Evolutionary conservation across 2,888 invertebrate genomes (phyloP), one percentile per base, ranked within the genome.

Genomic region (Volucella bombylans): DNA sequence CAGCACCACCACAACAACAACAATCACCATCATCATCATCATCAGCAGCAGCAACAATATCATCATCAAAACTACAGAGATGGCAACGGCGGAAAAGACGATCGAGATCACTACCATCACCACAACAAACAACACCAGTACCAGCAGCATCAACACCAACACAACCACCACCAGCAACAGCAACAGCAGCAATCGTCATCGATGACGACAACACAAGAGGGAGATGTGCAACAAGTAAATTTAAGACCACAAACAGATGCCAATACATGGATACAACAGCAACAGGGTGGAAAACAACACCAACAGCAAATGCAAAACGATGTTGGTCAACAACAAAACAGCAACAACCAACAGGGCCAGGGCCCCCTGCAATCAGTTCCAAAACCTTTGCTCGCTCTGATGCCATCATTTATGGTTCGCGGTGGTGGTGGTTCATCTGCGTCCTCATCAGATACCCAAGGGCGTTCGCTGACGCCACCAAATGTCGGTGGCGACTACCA

Each of bases 341-440:
- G 87, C 78, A 88, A 87, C 89, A 90, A 93, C 92, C 91, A 89
- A 90, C 91, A 89, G 91, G 91, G 88, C 91, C 92, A 93, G 92
- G 92, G 92, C 90, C 92, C 92, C 89, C 93, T 93, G 87, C 91
- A 93, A 76, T 87, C 93, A 85, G 93, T 94, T 87, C 94, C 94
- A 86, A 93, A 94, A 90, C 95, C 95, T 89, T 95, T 94, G 92
- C 94, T 94, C 89, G 94, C 95, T 88, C 94, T 96, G 88, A 94
- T 96, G 93, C 96, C 96, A 89, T 94, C 95, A 89, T 96, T 96
- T 93, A 96, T 96, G 91, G 90, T 90, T 82, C 91, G 91, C 61
- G 86, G 86, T 47, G 78, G 82, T 72, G 86, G 86, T 45, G 82
- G 86, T 12, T 86, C 86, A 10, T 82, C 85, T 62, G 76, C 81